Conservation (phyloP, 2,888 invertebrate species). For the Stenodema calcarata region DNA sequence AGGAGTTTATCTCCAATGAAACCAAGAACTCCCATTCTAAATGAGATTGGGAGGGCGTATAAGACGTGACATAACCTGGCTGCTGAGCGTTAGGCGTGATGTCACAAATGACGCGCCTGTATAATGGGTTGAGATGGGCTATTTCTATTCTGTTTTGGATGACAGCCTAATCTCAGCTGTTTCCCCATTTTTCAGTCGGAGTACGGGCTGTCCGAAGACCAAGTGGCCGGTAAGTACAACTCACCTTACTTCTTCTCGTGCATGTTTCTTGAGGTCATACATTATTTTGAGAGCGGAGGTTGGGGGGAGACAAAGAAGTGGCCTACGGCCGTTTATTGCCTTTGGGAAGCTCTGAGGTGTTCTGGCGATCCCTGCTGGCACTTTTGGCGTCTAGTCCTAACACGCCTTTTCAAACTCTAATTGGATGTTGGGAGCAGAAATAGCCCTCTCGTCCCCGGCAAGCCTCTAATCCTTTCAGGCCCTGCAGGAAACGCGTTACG, state of each 20-base stretch:
- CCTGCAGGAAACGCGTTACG: neutral
- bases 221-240: slow-evolving; percentile 75
- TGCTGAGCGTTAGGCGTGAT: neutral
- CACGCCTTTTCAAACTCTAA: slow-evolving; percentile 33
- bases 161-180: slow-evolving; percentile 18
- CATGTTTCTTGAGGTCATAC: neutral
- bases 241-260: neutral
- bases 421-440: slow-evolving; percentile 33
- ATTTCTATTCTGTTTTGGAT: neutral
- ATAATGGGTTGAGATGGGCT: neutral
- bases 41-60: neutral
- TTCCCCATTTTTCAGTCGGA: slow-evolving; percentile 70
- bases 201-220: slow-evolving; percentile 86
- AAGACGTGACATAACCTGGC: neutral
- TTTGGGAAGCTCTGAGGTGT: neutral
- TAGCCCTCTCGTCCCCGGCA: slow-evolving; percentile 5
- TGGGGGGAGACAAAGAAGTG: neutral
- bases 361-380: neutral
- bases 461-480: slow-evolving; percentile 17
- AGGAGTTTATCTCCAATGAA: no score
- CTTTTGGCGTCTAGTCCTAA: slow-evolving; percentile 17
- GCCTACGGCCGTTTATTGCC: neutral
- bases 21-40: no score
- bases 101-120: neutral
- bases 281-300: neutral